Evolutionary conservation across 2,888 invertebrate species (phyloP).

Genomic region (Phragmatobia fuliginosa): DNA sequence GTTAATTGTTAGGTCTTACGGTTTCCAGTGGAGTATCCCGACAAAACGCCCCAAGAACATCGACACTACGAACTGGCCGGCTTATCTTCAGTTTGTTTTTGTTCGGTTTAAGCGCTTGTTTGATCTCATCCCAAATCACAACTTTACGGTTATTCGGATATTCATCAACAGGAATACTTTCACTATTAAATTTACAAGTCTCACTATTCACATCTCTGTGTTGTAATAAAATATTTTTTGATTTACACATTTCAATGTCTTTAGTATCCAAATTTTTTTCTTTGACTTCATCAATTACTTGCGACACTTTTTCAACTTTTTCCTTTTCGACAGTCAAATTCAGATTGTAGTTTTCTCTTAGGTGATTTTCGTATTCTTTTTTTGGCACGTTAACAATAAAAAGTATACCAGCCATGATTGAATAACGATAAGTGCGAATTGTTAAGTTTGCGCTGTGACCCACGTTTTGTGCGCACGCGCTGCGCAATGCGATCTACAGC

Average conservation of each 20-base stretch:
- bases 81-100: slow-evolving; percentile 68
- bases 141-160: slow-evolving; percentile 39
- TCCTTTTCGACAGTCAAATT: slow-evolving; percentile 54
- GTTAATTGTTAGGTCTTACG: slow-evolving; percentile 57
- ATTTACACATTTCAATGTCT: slow-evolving; percentile 53
- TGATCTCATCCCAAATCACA: slow-evolving; percentile 64
- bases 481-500: slow-evolving; percentile 34
- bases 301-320: slow-evolving; percentile 52
- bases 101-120: slow-evolving; percentile 60
- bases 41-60: slow-evolving; percentile 65
- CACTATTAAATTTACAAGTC: slow-evolving; percentile 62
- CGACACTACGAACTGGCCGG: slow-evolving; percentile 57
- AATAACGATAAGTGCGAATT: slow-evolving; percentile 12
- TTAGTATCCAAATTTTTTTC: slow-evolving; percentile 52
- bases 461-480: slow-evolving; percentile 32
- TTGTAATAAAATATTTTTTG: slow-evolving; percentile 57
- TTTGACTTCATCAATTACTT: slow-evolving; percentile 58
- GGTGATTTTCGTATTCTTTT: slow-evolving; percentile 77
- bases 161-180: slow-evolving; percentile 49
- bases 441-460: slow-evolving; percentile 17
- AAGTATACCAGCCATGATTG: slow-evolving; percentile 84
- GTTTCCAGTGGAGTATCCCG: slow-evolving; percentile 71
- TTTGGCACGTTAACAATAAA: slow-evolving; percentile 87
- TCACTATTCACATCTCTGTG: slow-evolving; percentile 35
- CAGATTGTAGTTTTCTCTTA: slow-evolving; percentile 49